Conservation (phyloP, 35 echinoderm and acorn worm genomes). For the Acanthaster planci region DNA sequence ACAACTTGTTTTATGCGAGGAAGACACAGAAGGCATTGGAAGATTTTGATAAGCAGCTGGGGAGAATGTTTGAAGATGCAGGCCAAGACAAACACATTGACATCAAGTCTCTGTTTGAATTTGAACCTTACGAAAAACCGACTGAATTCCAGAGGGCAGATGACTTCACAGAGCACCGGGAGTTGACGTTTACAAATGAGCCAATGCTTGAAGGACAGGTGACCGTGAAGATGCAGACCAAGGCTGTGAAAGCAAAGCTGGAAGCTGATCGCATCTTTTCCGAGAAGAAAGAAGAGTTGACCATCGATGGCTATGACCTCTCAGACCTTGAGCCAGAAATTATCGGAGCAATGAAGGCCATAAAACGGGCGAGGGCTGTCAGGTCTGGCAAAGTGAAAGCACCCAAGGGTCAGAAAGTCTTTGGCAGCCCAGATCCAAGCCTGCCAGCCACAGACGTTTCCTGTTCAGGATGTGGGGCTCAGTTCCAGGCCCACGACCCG, state of each 20-base stretch:
- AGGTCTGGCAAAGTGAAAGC: constrained; percentile 40
- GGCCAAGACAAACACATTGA: background rate
- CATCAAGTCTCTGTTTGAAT: constrained; percentile 18
- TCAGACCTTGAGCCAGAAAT: constrained; percentile 70
- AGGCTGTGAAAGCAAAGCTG: constrained; percentile 34
- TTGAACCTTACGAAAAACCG: constrained; percentile 55
- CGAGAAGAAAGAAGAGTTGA: constrained; percentile 35
- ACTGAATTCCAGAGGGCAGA: constrained; percentile 9
- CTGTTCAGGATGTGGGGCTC: constrained; percentile 91
- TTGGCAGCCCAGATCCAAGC: constrained; percentile 58
- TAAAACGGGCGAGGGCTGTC: constrained; percentile 23
- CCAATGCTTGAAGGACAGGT: constrained; percentile 1
- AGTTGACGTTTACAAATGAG: constrained; percentile 26
- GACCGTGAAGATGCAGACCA: constrained; percentile 12
- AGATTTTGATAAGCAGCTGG: constrained; percentile 3
- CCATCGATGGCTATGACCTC: background rate
- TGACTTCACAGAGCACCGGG: constrained; percentile 22
- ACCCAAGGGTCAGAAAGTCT: constrained; percentile 39
- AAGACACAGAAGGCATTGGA: background rate
- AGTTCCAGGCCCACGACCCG: constrained; percentile 63
- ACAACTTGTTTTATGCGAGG: background rate
- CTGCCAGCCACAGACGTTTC: constrained; percentile 53
- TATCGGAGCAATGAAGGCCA: constrained; percentile 35
- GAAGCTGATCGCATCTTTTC: constrained; percentile 36
- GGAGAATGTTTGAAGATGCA: background rate